phyloP scores from a whole-genome alignment of 2,888 invertebrate genomes.

The Hydraecia micacea region DNA sequence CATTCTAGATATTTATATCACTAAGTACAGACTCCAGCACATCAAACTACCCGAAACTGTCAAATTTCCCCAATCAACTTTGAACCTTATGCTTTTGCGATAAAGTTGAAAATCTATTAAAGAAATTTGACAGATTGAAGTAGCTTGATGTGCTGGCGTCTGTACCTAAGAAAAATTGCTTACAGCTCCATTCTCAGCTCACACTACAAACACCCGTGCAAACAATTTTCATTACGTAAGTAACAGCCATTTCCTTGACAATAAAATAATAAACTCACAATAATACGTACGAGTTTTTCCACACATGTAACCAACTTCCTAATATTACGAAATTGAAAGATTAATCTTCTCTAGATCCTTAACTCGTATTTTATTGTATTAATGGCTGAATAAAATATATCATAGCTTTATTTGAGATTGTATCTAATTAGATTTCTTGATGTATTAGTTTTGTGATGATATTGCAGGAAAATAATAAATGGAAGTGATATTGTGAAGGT shows the following conservation, averaged over 20 bases:
- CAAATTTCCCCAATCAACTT: too few species aligned
- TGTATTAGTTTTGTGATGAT: conserved; percentile 31
- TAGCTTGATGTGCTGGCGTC: too few species aligned
- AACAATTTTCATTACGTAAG: conserved; percentile 13
- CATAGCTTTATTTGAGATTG: conserved; percentile 6
- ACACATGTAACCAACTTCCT: conserved; percentile 23
- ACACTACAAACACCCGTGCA: conserved; percentile 17
- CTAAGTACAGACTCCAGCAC: too few species aligned
- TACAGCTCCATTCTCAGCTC: neutral
- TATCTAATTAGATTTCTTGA: conserved; percentile 44
- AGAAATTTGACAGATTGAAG: too few species aligned
- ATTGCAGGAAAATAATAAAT: conserved; percentile 36
- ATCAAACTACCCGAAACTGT: too few species aligned
- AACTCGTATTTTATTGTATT: conserved; percentile 25
- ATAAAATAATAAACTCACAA: conserved; percentile 33
- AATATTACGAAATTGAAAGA: conserved; percentile 34
- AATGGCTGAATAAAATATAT: conserved; percentile 26
- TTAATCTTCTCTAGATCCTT: conserved; percentile 34
- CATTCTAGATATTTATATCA: too few species aligned
- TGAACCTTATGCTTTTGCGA: too few species aligned
- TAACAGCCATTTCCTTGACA: conserved; percentile 32
- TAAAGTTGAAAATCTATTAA: too few species aligned
- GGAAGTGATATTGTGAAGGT: neutral
- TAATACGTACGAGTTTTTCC: conserved; percentile 7
- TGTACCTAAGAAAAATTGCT: neutral